phyloP scores from a whole-genome alignment of 2,113 vertebrate genomes.

The Clupea harengus region DNA sequence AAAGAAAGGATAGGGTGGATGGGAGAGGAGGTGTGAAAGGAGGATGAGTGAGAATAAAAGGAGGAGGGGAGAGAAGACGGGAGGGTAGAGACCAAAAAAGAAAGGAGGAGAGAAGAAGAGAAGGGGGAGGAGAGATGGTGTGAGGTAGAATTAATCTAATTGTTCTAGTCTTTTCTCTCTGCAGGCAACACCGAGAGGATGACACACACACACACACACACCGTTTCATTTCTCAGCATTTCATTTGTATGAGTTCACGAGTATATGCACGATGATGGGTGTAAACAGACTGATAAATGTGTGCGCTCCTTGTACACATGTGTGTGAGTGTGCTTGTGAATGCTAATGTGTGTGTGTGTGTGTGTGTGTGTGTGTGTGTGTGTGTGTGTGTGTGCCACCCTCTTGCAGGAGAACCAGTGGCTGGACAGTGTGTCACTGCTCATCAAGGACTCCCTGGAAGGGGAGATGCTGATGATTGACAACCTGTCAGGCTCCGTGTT shows the following conservation, averaged over 20 bases:
- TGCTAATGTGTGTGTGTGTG: slow-evolving; percentile 9
- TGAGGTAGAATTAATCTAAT: neutral
- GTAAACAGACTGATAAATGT: neutral
- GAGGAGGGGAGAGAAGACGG: neutral
- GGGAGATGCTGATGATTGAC: slow-evolving; percentile 95
- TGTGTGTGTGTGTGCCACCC: neutral
- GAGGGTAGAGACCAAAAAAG: neutral
- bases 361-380: neutral
- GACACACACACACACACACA: no score
- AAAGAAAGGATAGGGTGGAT: neutral
- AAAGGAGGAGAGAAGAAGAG: neutral
- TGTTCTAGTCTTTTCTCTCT: neutral
- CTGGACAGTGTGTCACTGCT: slow-evolving; percentile 99
- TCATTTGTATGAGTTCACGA: neutral
- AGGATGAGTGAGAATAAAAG: no score
- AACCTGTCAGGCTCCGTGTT: slow-evolving; percentile 97
- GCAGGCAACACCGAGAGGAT: neutral
- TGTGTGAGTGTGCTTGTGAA: neutral
- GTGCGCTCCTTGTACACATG: neutral
- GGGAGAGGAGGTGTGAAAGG: neutral
- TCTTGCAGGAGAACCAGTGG: slow-evolving; percentile 91
- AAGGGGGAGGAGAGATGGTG: neutral
- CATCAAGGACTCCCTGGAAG: slow-evolving; percentile 96
- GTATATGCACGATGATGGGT: no score
- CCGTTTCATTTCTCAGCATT: neutral